Conservation (phyloP, 2,888 invertebrate genomes). For the Phengaris arion region DNA sequence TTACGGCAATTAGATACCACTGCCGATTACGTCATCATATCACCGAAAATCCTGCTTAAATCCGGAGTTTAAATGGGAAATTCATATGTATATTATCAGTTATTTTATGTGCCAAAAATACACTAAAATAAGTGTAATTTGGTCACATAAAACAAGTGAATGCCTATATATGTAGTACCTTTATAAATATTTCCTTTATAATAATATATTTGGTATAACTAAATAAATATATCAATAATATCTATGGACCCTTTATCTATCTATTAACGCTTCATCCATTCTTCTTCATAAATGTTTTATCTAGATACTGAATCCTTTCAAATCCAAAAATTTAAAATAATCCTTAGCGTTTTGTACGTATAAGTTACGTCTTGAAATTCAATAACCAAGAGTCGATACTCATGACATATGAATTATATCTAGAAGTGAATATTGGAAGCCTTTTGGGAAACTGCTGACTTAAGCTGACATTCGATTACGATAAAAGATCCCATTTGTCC, state of each 20-base stretch:
- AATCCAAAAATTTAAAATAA: background rate
- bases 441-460: constrained; percentile 8
- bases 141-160: background rate
- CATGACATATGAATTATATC: constrained; percentile 14
- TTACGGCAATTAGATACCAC: constrained; percentile 3
- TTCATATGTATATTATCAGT: background rate
- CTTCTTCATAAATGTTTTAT: no score
- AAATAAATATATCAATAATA: no score
- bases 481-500: constrained; percentile 10
- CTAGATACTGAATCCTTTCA: no score
- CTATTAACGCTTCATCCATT: no score
- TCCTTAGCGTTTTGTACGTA: background rate
- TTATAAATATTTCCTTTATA: background rate
- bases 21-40: background rate
- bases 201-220: background rate
- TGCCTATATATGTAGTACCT: background rate
- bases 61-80: background rate
- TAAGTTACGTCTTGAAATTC: background rate
- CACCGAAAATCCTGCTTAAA: background rate
- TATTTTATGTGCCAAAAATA: no score
- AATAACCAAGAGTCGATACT: background rate
- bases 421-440: background rate
- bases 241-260: no score
- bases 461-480: constrained; percentile 8
- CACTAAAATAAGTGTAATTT: background rate